Evolutionary conservation across 2,113 vertebrate species (phyloP).

Genomic region (Channa argus): DNA sequence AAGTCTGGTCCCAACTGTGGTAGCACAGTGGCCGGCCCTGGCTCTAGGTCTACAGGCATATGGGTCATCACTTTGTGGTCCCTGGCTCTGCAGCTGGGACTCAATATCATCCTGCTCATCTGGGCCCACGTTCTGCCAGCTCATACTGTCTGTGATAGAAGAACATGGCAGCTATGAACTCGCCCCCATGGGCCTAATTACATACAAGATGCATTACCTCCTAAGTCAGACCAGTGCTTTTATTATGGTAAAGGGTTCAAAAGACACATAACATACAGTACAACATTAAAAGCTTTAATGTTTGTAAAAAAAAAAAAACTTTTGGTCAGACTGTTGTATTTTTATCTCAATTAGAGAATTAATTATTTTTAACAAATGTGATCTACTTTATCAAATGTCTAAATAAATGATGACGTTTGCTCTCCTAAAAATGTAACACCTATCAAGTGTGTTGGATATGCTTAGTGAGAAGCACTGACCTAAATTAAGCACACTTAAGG

Average conservation of each 20-base stretch:
- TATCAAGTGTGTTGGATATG: too few species aligned
- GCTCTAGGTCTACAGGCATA: slow-evolving; percentile 87
- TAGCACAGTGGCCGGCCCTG: slow-evolving; percentile 93
- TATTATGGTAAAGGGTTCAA: too few species aligned
- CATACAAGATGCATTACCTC: neutral
- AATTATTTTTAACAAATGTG: too few species aligned
- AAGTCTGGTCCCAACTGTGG: slow-evolving; percentile 90
- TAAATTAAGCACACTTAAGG: slow-evolving; percentile 90
- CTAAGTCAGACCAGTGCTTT: too few species aligned
- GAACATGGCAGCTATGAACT: slow-evolving; percentile 1
- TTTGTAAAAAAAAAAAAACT: too few species aligned
- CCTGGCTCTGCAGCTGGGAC: slow-evolving; percentile 81
- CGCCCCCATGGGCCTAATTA: neutral
- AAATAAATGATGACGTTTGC: too few species aligned
- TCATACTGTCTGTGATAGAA: slow-evolving; percentile 86
- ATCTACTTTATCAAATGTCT: too few species aligned
- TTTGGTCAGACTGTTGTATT: too few species aligned
- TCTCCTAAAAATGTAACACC: too few species aligned
- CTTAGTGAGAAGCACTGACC: slow-evolving; percentile 81
- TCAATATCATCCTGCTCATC: slow-evolving; percentile 84
- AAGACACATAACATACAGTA: too few species aligned
- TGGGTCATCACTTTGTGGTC: slow-evolving; percentile 87
- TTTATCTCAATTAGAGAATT: too few species aligned
- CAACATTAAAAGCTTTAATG: too few species aligned
- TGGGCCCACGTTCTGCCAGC: slow-evolving; percentile 87